Evolutionary conservation across 2,113 vertebrate genomes (phyloP).

Genomic region (Cavia aperea): DNA sequence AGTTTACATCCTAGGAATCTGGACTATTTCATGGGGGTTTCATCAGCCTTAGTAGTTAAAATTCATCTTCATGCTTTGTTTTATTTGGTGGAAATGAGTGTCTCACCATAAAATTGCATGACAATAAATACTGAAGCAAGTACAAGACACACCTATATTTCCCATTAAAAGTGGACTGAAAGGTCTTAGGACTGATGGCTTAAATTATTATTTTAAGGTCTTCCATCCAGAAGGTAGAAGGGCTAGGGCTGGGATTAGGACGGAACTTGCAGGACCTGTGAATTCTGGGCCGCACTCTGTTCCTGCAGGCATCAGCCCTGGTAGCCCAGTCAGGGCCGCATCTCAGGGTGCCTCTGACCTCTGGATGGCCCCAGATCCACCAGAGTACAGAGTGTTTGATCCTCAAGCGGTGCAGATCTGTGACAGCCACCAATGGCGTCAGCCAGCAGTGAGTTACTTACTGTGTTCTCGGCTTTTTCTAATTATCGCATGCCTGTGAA

Average conservation of each 20-base stretch:
- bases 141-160: background rate
- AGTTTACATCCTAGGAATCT: background rate
- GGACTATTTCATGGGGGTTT: background rate
- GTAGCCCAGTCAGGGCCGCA: too few species aligned
- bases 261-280: background rate
- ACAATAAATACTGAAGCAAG: background rate
- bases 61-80: background rate
- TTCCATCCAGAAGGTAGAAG: background rate
- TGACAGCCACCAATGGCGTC: background rate
- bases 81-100: background rate
- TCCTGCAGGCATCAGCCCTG: background rate
- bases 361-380: background rate
- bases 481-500: background rate
- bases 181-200: background rate
- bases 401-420: background rate
- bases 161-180: background rate
- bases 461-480: background rate
- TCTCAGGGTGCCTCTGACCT: background rate
- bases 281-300: background rate
- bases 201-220: background rate
- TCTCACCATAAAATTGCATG: background rate
- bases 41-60: background rate
- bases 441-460: background rate
- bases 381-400: too few species aligned
- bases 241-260: background rate